phyloP scores from a whole-genome alignment of 92 coral and sea anemone genomes.

The Epizoanthus stellaris region DNA sequence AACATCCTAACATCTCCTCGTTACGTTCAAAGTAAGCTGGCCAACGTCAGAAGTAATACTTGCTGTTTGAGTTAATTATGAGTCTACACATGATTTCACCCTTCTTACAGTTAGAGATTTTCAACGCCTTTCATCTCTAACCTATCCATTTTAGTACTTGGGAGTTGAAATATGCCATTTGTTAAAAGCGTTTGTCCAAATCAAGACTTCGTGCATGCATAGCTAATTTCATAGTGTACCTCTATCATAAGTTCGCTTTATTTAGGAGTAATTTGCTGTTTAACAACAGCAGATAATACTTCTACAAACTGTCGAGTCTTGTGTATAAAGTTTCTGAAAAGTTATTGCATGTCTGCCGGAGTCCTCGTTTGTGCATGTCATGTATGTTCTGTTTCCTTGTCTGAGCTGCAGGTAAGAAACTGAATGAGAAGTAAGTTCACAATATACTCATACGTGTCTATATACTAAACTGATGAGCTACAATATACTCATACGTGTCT shows the following conservation, averaged over 20 bases:
- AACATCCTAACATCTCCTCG: too few relatives aligned
- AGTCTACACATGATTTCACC: too few relatives aligned
- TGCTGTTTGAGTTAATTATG: not conserved
- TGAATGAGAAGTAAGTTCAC: constrained; percentile 18
- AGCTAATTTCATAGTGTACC: not conserved
- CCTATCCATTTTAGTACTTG: too few relatives aligned
- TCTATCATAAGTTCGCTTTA: not conserved
- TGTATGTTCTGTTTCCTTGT: not conserved
- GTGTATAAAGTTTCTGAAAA: not conserved
- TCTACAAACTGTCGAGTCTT: constrained; percentile 11
- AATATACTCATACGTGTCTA: too few relatives aligned
- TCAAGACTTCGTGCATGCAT: not conserved
- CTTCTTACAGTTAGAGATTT: too few relatives aligned
- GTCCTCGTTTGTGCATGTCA: not conserved
- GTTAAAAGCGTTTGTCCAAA: not conserved
- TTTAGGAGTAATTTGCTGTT: not conserved
- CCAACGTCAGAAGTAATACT: constrained; percentile 1
- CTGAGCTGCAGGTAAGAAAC: constrained; percentile 24
- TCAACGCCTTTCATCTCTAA: too few relatives aligned
- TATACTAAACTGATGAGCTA: too few relatives aligned
- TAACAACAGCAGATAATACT: not conserved
- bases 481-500: too few relatives aligned
- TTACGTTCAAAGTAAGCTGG: too few relatives aligned
- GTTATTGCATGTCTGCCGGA: too few relatives aligned
- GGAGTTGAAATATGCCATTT: too few relatives aligned